Conservation (phyloP, 2,113 vertebrate genomes). For the Dipodomys ordii region DNA sequence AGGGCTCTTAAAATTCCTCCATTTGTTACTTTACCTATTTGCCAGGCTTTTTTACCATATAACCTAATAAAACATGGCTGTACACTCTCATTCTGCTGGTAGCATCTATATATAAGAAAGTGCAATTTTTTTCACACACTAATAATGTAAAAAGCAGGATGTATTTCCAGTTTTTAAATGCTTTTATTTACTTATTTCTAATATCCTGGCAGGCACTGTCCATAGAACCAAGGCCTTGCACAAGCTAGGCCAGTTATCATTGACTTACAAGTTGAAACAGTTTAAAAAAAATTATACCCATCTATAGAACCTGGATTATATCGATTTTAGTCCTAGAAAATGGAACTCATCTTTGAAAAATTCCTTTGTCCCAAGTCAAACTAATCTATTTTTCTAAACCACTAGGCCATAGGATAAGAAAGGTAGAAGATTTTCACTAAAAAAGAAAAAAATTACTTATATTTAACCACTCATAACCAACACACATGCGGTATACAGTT, state of each 20-base stretch:
- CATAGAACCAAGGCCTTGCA: neutral
- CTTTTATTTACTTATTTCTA: no score
- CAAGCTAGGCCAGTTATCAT: no score
- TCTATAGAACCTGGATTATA: neutral
- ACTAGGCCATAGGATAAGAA: neutral
- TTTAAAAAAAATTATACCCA: no score
- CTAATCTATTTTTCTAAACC: neutral
- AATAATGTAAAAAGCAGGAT: neutral
- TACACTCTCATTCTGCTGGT: neutral
- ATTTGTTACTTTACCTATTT: neutral
- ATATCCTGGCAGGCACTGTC: neutral
- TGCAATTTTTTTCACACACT: neutral
- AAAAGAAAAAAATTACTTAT: no score
- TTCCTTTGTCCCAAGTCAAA: neutral
- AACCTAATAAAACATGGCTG: neutral
- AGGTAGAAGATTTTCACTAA: neutral
- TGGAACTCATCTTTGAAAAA: neutral
- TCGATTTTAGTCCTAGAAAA: neutral
- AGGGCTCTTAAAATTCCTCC: slow-evolving; percentile 36
- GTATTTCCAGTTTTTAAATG: neutral
- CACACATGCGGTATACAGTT: no score
- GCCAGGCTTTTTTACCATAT: neutral
- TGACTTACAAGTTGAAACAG: neutral
- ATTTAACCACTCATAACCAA: no score
- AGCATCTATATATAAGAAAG: fast-evolving